A percentile compares a stretch with the other conserved stretches of the same genome.
phyloP scores from a whole-genome alignment of 2,797 vertebrate species.

The Pteropus rufus region DNA sequence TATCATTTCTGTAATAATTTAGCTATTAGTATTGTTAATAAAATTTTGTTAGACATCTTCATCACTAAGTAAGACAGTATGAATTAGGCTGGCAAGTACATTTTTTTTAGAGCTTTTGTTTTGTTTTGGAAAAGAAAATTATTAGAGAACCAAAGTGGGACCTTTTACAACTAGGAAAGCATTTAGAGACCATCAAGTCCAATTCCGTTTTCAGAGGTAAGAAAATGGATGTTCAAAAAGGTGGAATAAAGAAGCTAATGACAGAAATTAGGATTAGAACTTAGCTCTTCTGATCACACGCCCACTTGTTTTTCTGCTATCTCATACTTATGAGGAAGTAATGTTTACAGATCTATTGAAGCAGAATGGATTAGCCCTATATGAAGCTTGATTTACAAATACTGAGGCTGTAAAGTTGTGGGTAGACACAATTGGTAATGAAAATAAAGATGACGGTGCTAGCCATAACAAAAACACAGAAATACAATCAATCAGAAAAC shows the following conservation, averaged over 20 bases:
- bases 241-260: background rate
- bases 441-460: background rate
- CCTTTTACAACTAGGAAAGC: background rate
- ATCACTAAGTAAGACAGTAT: background rate
- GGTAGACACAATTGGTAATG: background rate
- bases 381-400: background rate
- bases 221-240: background rate
- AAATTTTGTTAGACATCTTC: background rate
- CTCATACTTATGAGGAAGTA: background rate
- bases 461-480: constrained; percentile 15
- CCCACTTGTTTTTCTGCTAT: background rate
- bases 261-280: background rate
- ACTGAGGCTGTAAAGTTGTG: background rate
- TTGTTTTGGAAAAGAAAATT: background rate
- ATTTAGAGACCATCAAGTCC: background rate
- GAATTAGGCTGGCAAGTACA: background rate
- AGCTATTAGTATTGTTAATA: background rate
- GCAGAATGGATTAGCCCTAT: background rate
- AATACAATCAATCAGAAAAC: background rate
- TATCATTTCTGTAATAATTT: background rate
- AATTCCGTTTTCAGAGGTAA: background rate
- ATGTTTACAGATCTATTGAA: background rate
- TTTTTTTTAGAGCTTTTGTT: background rate
- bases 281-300: background rate
- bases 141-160: background rate